Conservation (phyloP, 2,888 invertebrate species). For the Teinopalpus imperialis region DNA sequence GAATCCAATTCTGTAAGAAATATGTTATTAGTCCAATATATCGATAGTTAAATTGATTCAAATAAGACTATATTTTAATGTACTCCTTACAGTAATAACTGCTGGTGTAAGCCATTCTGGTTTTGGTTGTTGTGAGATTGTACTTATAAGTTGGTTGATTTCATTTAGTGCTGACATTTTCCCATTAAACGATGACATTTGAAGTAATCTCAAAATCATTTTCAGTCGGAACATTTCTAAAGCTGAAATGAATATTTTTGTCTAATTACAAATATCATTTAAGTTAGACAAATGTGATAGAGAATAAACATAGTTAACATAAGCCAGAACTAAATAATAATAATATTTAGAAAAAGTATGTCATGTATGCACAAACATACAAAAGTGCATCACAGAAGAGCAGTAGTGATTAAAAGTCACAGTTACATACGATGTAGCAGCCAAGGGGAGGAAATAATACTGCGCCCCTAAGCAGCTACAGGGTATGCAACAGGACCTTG, state of each 20-base stretch:
- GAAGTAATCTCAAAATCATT: conserved; percentile 95
- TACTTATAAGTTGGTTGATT: conserved; percentile 97
- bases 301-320: too few species aligned
- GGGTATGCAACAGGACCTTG: conserved; percentile 60
- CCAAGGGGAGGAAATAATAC: conserved; percentile 58
- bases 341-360: too few species aligned
- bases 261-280: neutral
- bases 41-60: neutral
- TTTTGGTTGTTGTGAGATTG: conserved; percentile 95
- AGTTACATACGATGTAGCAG: conserved; percentile 66
- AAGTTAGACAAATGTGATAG: neutral
- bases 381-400: conserved; percentile 33
- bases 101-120: conserved; percentile 96
- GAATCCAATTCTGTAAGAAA: conserved; percentile 92
- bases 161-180: conserved; percentile 99
- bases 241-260: conserved; percentile 73
- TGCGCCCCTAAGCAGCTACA: conserved; percentile 81
- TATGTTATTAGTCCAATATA: neutral
- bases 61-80: neutral
- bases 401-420: conserved; percentile 37
- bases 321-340: too few species aligned
- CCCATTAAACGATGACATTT: conserved; percentile 98
- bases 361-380: conserved; percentile 4
- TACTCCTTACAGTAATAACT: conserved; percentile 91
- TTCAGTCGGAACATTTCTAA: conserved; percentile 97